phyloP scores from a whole-genome alignment of 2,797 vertebrate species.

The Agapornis canus region DNA sequence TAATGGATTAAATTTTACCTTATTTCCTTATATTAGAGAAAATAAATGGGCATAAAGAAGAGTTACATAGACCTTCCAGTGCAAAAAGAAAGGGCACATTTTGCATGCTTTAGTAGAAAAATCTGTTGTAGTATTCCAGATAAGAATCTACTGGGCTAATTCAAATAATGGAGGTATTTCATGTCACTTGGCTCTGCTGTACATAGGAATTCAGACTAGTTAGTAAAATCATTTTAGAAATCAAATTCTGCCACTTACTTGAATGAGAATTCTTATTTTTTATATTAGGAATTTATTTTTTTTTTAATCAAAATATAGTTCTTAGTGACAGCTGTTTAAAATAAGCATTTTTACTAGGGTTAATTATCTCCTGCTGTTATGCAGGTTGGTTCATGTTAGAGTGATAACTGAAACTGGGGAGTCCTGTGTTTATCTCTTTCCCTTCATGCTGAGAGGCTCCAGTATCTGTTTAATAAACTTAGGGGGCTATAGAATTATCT shows the following conservation, averaged over 20 bases:
- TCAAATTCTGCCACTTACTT: background rate
- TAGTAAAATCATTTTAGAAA: background rate
- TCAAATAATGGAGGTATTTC: background rate
- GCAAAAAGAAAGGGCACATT: background rate
- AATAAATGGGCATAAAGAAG: background rate
- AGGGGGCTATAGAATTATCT: background rate
- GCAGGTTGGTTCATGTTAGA: background rate
- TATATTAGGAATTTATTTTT: background rate
- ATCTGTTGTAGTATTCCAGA: background rate
- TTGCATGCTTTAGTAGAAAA: background rate
- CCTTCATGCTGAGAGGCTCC: background rate
- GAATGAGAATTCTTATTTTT: background rate
- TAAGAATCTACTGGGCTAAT: background rate
- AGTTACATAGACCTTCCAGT: background rate
- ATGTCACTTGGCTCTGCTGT: background rate
- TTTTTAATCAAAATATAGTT: background rate
- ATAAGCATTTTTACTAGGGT: background rate
- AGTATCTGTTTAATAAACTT: background rate
- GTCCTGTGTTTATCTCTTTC: background rate
- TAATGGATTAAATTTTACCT: background rate
- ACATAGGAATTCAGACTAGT: background rate
- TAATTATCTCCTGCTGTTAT: background rate
- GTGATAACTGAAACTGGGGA: background rate
- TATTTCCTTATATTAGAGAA: background rate
- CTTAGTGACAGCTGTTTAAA: background rate